These are phyloP conservation scores for Acanthosepion lycidas DNA, from an alignment of 2,888 invertebrate genomes.

Conservation along the genomic window DNA sequence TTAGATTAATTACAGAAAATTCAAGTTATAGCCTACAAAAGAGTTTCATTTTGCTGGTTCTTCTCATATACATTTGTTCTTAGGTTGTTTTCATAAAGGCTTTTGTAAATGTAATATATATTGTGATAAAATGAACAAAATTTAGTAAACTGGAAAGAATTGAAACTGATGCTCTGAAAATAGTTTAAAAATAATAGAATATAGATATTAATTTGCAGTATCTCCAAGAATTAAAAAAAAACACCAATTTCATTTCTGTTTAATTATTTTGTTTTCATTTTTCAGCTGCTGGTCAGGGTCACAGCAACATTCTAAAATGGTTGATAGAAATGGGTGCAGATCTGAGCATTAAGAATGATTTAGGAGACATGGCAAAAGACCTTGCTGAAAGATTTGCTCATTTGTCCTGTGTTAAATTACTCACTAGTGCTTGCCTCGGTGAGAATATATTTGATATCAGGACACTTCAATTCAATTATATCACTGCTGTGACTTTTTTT, in stretches of 20 bases:
- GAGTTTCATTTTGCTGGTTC: too few relatives aligned
- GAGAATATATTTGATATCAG: background rate
- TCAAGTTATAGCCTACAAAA: too few relatives aligned
- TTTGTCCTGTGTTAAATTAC: conserved; percentile 72
- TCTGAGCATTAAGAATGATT: conserved; percentile 70
- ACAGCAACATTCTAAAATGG: conserved; percentile 74
- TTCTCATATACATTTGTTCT: too few relatives aligned
- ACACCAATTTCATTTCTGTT: background rate
- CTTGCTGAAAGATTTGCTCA: conserved; percentile 74
- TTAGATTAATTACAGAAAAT: too few relatives aligned
- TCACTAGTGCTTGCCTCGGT: conserved; percentile 56
- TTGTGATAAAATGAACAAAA: too few relatives aligned
- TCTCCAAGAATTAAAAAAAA: background rate
- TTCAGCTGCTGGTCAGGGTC: conserved; percentile 75
- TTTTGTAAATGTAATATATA: too few relatives aligned
- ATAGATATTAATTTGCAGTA: background rate
- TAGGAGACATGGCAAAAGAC: conserved; percentile 73
- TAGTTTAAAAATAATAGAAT: background rate
- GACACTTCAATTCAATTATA: background rate
- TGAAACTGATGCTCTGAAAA: background rate
- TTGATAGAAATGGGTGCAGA: conserved; percentile 75
- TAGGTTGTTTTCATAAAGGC: too few relatives aligned
- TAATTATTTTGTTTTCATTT: conserved; percentile 42
- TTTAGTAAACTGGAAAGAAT: too few relatives aligned
- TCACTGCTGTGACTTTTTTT: background rate